Base-by-base conservation (phyloP, 2,113 vertebrate species). In the Archocentrus centrarchus region DNA sequence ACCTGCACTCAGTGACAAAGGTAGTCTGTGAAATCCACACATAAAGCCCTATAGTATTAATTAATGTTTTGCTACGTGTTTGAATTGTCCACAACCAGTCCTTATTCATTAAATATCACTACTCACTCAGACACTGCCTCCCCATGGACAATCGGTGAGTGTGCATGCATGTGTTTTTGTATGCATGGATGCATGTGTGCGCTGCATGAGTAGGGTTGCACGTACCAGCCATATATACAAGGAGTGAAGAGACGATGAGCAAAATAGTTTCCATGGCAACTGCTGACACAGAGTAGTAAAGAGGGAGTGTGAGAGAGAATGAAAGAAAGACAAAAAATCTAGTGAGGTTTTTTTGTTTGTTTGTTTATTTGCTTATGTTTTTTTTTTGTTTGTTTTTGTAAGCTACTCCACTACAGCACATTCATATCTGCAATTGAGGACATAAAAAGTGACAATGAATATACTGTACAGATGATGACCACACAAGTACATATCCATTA, bases 241-340 rank as follows among this genome's bases (percentile, higher is more conserved):
- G 94, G 80, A 97, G 95, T 44, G 97, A 97, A 86, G 97, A 97
- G 41, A 99, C 94, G 86, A 98, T 93, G 91, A 98, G 89, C 92
- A 98, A 93, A 90, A 41, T 90, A 55, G 96, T 94, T 95, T 98
- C 98, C 98, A 99, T 99, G 96, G 96, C 90, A 61, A 93, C 98
- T 98, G 95, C 3, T 93, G 82, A 89, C 27, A 88, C 60, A 93
- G 53, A 90, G 73, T 85, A 81, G 81, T 58, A 90, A 78, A 83
- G 63, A 66, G 39, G 44, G 37, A 88, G 89, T 53, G 5, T 11
- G 32, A 81, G 77, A 83, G 32, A 82, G 20, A 87, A 64, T 81
- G 59, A 87, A 83, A 86, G 47, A 80, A 75, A 82, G 20, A 76
- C 3, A 59, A 57, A 57, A 47, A 37, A 35, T 39, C 76, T 9